phyloP scores from a whole-genome alignment of 2,113 vertebrate genomes.

The Cryptomyrus ogoouensis region DNA sequence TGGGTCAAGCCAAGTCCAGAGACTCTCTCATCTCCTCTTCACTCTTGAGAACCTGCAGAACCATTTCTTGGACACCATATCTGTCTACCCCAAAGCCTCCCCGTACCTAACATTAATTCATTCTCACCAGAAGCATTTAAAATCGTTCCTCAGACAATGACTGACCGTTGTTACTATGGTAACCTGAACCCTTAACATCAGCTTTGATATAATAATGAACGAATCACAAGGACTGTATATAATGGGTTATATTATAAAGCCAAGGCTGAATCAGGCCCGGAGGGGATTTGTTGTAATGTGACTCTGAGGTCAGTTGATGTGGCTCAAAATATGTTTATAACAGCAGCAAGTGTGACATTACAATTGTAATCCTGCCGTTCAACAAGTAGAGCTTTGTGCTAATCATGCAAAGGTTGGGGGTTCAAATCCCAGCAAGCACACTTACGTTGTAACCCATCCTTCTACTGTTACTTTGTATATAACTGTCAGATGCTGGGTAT shows the following conservation, averaged over 20 bases:
- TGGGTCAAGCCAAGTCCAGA: neutral
- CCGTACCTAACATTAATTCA: neutral
- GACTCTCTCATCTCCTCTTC: neutral
- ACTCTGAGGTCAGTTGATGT: slow-evolving; percentile 18
- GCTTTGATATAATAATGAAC: slow-evolving; percentile 21
- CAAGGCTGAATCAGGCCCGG: slow-evolving; percentile 4
- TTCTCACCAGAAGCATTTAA: slow-evolving; percentile 6
- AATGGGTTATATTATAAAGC: slow-evolving; percentile 15
- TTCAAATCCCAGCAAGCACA: neutral
- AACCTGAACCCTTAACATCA: slow-evolving; percentile 21
- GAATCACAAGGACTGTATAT: slow-evolving; percentile 13
- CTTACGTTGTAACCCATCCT: neutral
- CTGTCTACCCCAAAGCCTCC: neutral
- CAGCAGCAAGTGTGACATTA: neutral
- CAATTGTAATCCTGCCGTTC: neutral
- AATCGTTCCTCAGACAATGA: slow-evolving; percentile 7
- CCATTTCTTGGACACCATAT: neutral
- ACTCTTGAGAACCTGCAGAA: neutral
- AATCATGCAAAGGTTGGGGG: neutral
- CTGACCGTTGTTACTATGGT: slow-evolving; percentile 21
- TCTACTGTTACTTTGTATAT: neutral
- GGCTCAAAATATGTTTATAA: neutral
- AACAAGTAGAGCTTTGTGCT: neutral
- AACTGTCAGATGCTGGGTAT: neutral
- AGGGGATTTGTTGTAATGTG: slow-evolving; percentile 11